These are phyloP conservation scores for Saccopteryx bilineata DNA, from an alignment of 2,113 vertebrate species.

Conservation along the genomic window DNA sequence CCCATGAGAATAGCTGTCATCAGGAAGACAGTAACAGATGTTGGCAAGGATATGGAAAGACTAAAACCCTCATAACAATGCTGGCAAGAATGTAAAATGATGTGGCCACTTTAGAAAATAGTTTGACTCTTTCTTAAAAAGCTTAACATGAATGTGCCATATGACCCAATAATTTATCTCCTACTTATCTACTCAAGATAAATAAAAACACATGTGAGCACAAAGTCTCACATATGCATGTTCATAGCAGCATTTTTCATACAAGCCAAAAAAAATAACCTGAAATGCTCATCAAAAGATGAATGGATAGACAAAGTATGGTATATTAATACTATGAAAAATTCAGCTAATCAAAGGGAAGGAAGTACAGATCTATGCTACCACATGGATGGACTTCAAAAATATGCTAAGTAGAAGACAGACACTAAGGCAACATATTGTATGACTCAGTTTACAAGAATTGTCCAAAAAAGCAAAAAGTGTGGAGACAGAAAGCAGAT, in stretches of 20 bases:
- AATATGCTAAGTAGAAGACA: neutral
- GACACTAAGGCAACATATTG: neutral
- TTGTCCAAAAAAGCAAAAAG: neutral
- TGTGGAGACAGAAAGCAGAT: neutral
- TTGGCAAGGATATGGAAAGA: neutral
- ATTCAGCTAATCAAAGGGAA: neutral
- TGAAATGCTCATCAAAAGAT: neutral
- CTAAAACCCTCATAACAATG: neutral
- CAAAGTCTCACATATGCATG: neutral
- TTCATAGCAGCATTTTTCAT: neutral
- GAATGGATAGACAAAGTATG: neutral
- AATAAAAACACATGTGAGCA: neutral
- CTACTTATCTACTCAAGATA: neutral
- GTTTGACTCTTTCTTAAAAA: neutral
- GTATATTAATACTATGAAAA: neutral
- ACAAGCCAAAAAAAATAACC: neutral
- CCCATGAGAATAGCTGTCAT: neutral
- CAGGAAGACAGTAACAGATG: neutral
- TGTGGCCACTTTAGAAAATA: neutral
- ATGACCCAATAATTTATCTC: neutral
- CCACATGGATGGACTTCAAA: neutral
- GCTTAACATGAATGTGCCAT: neutral
- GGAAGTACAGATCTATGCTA: neutral
- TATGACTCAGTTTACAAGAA: neutral
- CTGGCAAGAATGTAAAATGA: slow-evolving; percentile 14